Evolutionary conservation across 2,888 invertebrate genomes (phyloP).

Genomic region (Maniola hyperantus): DNA sequence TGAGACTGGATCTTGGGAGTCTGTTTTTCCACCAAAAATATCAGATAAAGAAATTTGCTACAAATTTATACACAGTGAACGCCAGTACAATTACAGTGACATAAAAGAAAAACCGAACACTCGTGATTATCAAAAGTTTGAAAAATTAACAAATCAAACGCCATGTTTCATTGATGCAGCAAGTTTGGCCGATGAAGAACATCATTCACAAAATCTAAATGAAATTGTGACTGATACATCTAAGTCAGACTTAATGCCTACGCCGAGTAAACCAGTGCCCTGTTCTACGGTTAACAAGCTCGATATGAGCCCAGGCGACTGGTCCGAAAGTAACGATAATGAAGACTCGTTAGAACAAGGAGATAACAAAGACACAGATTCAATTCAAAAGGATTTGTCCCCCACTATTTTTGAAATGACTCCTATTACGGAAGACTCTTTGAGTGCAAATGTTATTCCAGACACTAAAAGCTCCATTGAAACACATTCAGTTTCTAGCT

Average conservation of each 20-base stretch:
- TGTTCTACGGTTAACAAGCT: slow-evolving; percentile 54
- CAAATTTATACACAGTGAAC: slow-evolving; percentile 68
- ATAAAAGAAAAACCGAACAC: slow-evolving; percentile 6
- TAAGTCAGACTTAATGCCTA: slow-evolving; percentile 46
- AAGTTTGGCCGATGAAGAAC: slow-evolving; percentile 87
- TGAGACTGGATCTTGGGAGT: slow-evolving; percentile 86
- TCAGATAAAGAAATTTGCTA: slow-evolving; percentile 70
- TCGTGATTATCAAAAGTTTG: slow-evolving; percentile 27
- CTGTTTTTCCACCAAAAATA: slow-evolving; percentile 78
- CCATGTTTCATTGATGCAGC: slow-evolving; percentile 91
- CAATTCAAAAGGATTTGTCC: slow-evolving; percentile 63
- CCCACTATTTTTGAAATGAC: slow-evolving; percentile 71
- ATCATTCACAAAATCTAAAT: slow-evolving; percentile 48
- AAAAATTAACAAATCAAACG: slow-evolving; percentile 56
- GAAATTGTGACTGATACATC: slow-evolving; percentile 9
- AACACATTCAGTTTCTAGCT: slow-evolving; percentile 1
- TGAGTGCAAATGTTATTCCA: slow-evolving; percentile 53
- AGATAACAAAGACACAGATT: slow-evolving; percentile 61
- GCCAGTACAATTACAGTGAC: slow-evolving; percentile 43
- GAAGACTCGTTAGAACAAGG: slow-evolving; percentile 71
- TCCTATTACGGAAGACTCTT: slow-evolving; percentile 63
- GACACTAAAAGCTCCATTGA: slow-evolving; percentile 33
- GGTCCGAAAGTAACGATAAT: slow-evolving; percentile 68
- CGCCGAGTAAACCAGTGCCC: slow-evolving; percentile 60
- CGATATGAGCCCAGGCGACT: slow-evolving; percentile 62